Conservation (phyloP, 1,140 invertebrate species). For the Mamestra configurata region DNA sequence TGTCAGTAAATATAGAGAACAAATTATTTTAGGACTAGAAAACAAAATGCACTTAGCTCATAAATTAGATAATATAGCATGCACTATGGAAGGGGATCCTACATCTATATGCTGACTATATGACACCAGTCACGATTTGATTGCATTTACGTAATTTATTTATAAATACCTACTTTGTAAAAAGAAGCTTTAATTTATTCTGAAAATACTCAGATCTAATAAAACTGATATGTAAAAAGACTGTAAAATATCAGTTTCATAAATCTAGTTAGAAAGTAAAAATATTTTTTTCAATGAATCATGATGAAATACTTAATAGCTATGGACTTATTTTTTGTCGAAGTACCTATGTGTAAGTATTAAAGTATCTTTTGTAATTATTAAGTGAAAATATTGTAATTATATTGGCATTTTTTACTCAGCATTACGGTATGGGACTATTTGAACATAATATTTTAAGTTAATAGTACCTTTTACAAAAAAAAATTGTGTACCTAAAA, state of each 20-base stretch:
- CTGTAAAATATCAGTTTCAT: conserved; percentile 83
- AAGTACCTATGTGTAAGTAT: conserved; percentile 52
- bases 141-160: conserved; percentile 87
- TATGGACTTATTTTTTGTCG: conserved; percentile 50
- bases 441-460: conserved; percentile 10
- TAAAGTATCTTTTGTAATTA: conserved; percentile 48
- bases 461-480: background rate
- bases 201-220: conserved; percentile 83
- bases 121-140: conserved; percentile 83
- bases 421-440: conserved; percentile 34
- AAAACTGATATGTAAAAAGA: conserved; percentile 82
- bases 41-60: conserved; percentile 96
- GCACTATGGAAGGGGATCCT: conserved; percentile 94
- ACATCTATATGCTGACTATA: conserved; percentile 88
- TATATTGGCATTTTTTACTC: conserved; percentile 40
- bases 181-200: conserved; percentile 87
- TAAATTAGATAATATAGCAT: conserved; percentile 96
- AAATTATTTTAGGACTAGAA: conserved; percentile 96
- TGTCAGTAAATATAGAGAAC: conserved; percentile 97
- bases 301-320: conserved; percentile 57
- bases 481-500: background rate
- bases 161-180: conserved; percentile 85
- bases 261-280: conserved; percentile 69
- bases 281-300: conserved; percentile 64
- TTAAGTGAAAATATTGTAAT: conserved; percentile 55